Base-by-base conservation (phyloP, 2,888 invertebrate genomes). In the Venusia cambrica region DNA sequence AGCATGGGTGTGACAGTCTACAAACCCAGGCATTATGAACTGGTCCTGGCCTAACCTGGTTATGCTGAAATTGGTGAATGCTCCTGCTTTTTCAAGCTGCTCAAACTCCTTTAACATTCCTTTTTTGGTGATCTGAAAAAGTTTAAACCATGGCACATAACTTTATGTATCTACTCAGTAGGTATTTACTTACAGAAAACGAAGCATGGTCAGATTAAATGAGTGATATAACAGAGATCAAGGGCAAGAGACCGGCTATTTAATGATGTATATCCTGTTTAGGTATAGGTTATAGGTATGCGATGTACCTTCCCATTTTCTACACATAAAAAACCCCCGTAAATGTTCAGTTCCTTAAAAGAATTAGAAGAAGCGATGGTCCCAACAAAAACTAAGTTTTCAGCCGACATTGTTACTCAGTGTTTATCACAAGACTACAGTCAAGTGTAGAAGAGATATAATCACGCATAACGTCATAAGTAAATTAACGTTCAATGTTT, bases 1-100 rank as follows among this genome's bases (percentile, higher is more conserved):
- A 0, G 96, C 96, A 81, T 97, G 97, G 4, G 95, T 93, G 66
- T 97, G 97, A 9, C 94, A 93, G 73, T 97, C 97, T 1, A 97
- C 88, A 39, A 97, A 90, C 0, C 97, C 97, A 0, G 97, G 97
- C 68, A 96, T 92, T 5, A 97, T 67, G 61, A 97, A 92, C 73
- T 94, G 92, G 26, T 76, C 72, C 2, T 55, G 34, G 4, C 29
- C 43, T 17, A 87, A 40, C 3, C 57, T 43, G 5, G 66, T 56
- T 8, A 74, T 43, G 38, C 54, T 56, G 45, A 38, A 67, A 18
- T 51, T 62, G 27, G 29, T 52, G 33, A 64, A 72, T 16, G 21
- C 54, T 7, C 54, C 62, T 15, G 49, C 16, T 3, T 45, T 42
- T 21, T 59, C 35, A 10, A 61, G 41, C n/a, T 38, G 31, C 16